phyloP scores from a whole-genome alignment of 2,113 vertebrate genomes.

The Crocuta crocuta region DNA sequence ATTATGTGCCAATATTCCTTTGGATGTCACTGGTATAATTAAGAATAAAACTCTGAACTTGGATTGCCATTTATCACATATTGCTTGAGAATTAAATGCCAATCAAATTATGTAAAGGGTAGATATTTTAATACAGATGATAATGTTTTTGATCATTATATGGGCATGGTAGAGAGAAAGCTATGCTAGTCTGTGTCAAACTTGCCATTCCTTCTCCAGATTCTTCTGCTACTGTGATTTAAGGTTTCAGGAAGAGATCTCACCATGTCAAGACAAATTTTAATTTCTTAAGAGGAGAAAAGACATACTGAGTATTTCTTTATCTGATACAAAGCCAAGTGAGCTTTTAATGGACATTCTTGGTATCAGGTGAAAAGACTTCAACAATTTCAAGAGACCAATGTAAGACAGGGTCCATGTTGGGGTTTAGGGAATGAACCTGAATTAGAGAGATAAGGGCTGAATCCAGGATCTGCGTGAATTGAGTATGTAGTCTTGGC shows the following conservation, averaged over 20 bases:
- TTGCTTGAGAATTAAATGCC: slow-evolving; percentile 38
- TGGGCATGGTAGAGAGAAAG: not conserved
- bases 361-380: not conserved
- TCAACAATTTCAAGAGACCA: not conserved
- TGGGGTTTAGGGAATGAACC: not conserved
- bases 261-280: not conserved
- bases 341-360: not conserved
- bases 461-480: not conserved
- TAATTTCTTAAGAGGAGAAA: slow-evolving; percentile 33
- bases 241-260: not conserved
- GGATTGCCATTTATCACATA: not conserved
- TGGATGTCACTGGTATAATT: not conserved
- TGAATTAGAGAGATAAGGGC: not conserved
- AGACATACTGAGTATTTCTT: not conserved
- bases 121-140: not conserved
- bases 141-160: not conserved
- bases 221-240: not conserved
- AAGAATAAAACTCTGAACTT: not conserved
- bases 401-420: not conserved
- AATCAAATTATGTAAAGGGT: not conserved
- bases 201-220: not conserved
- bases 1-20: not conserved
- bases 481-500: not conserved
- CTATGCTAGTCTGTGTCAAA: not conserved
- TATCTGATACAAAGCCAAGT: slow-evolving; percentile 1